Base-by-base conservation (phyloP, 2,888 invertebrate species). In the Yponomeuta cagnagella region DNA sequence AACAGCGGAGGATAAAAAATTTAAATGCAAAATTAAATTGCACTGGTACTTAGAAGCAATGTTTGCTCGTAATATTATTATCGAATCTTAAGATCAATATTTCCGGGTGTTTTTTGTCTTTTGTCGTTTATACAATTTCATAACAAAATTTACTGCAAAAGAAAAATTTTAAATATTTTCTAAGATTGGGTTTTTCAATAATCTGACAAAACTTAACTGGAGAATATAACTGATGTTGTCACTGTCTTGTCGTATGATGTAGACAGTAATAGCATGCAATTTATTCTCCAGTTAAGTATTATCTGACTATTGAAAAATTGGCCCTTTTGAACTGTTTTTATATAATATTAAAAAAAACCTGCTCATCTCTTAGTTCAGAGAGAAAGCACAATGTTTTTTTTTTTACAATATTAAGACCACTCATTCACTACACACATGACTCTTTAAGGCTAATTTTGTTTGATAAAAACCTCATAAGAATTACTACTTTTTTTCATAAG, bases 371-470 rank as follows among this genome's bases (percentile, higher is more conserved):
- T 5, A 33, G 33, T 43, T 23, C 5, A 43, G 43, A 43, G 43
- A 43, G 8, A 43, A 43, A 43, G 8, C 37, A 43, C 33, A 33
- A 33, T 5, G 33, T 33, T 33, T 23, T 63, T 63, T n/a, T 63
- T 30, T 30, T 63, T 9, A 63, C 23, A 23, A 63, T 63, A 63
- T 30, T 10, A 63, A 63, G 30, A 30, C 23, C 63, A 63, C 63
- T 63, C 30, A 43, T 43, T 63, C 12, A 63, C 63, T 63, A 63
- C 63, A 67, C 67, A 67, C 67, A 65, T 65, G 65, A 65, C 48
- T 48, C n/a, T 15, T 43, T 48, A 48, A 48, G 48, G n/a, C 68
- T 68, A 31, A 48, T 31, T 43, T 43, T 43, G 43, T 48, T 48
- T 15, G 1, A 67, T 30, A 31, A 48, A 68, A 52, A 52, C 31